A percentile compares a stretch with the other conserved stretches of the same genome.
These are phyloP conservation scores for Zelleria hepariella DNA, from an alignment of 2,888 invertebrate species.

Conservation along the genomic window DNA sequence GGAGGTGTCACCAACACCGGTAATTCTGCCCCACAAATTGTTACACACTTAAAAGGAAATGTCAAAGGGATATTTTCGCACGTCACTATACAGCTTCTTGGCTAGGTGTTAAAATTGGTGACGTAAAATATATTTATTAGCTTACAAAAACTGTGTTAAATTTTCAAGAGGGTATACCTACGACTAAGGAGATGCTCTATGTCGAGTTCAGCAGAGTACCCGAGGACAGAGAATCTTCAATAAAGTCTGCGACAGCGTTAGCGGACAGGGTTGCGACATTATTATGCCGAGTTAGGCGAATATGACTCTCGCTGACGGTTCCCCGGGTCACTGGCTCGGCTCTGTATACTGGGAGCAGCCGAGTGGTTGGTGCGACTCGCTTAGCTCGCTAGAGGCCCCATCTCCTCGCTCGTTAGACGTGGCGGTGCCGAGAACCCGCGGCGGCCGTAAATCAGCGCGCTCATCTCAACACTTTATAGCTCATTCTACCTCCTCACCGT, in stretches of 20 bases:
- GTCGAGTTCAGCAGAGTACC: too few species aligned
- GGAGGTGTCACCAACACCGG: slow-evolving; percentile 56
- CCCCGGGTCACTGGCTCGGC: neutral
- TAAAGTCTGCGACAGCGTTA: too few species aligned
- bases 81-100: neutral
- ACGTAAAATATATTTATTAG: too few species aligned
- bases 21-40: slow-evolving; percentile 58
- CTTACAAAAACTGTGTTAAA: too few species aligned
- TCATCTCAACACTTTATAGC: slow-evolving; percentile 44
- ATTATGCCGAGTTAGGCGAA: neutral
- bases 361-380: neutral
- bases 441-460: slow-evolving; percentile 35
- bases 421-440: slow-evolving; percentile 14
- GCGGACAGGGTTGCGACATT: neutral
- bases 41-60: neutral
- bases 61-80: neutral
- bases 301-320: neutral
- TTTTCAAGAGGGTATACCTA: too few species aligned
- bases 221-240: neutral
- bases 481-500: slow-evolving; percentile 30
- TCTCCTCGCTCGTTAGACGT: neutral
- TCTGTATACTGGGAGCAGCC: neutral
- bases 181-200: neutral
- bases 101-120: neutral
- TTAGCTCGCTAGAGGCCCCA: neutral